Percentiles rank a stretch among this genome's conserved stretches.
Evolutionary conservation across 2,113 vertebrate species (phyloP).

Genomic region (Myiozetetes cayanensis): DNA sequence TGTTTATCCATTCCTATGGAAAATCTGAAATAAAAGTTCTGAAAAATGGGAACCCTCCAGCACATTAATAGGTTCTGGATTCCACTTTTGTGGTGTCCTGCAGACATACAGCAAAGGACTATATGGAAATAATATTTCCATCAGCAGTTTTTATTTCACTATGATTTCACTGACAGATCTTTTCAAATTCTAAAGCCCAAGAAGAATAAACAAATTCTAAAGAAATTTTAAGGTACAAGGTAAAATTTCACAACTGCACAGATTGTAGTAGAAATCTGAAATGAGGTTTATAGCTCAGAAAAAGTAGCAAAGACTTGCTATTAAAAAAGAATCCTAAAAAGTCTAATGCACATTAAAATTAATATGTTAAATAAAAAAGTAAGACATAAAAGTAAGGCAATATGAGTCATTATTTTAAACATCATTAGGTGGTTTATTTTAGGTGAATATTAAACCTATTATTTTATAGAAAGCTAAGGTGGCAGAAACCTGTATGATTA

Average conservation of each 20-base stretch:
- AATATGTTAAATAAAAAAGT: not conserved
- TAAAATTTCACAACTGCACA: not conserved
- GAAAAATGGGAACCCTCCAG: not conserved
- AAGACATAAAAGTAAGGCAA: not conserved
- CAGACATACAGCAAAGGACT: not conserved
- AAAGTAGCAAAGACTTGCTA: not conserved
- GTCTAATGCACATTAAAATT: not conserved
- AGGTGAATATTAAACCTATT: not conserved
- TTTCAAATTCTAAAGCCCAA: not conserved
- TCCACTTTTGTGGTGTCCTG: not conserved
- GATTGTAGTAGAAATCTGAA: not conserved
- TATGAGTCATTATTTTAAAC: not conserved
- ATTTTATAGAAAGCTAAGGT: not conserved
- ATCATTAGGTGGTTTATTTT: not conserved
- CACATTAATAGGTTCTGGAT: not conserved
- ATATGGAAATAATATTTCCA: not conserved
- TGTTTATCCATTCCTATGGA: not conserved
- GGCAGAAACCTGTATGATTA: not conserved
- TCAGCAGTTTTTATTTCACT: not conserved
- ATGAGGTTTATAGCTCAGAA: not conserved
- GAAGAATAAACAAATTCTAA: not conserved
- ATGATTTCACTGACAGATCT: not conserved
- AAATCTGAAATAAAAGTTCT: not conserved
- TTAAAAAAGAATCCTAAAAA: not conserved
- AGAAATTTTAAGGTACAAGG: not conserved